phyloP scores from a whole-genome alignment of 2,113 vertebrate genomes.

The Synchiropus splendidus region DNA sequence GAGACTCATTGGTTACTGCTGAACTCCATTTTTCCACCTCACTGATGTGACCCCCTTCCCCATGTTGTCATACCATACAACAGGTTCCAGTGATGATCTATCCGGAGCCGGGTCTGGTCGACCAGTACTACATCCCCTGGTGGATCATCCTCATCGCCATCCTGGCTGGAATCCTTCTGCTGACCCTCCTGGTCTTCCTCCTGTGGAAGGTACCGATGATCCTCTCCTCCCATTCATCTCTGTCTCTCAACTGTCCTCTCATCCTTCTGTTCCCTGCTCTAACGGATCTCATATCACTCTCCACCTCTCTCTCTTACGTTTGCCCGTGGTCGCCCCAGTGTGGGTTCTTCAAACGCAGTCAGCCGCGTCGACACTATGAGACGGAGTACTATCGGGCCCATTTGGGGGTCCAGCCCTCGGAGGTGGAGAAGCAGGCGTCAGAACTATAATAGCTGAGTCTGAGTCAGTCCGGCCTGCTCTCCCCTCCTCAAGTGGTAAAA shows the following conservation, averaged over 20 bases:
- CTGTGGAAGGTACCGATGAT: conserved; percentile 79
- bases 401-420: conserved; percentile 81
- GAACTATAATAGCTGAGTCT: conserved; percentile 62
- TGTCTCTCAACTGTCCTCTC: not conserved
- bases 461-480: conserved; percentile 50
- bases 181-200: conserved; percentile 75
- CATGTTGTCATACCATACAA: too few species aligned
- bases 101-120: conserved; percentile 69
- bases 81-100: conserved; percentile 82
- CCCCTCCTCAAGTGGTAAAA: conserved; percentile 58
- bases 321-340: conserved; percentile 74
- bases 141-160: conserved; percentile 85
- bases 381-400: conserved; percentile 80
- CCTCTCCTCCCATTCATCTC: not conserved
- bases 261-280: conserved; percentile 16
- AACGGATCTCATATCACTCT: conserved; percentile 13
- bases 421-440: conserved; percentile 71
- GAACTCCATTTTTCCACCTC: too few species aligned
- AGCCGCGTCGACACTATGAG: conserved; percentile 66
- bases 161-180: conserved; percentile 75
- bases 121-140: conserved; percentile 76
- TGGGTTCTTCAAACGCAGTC: conserved; percentile 81
- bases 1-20: too few species aligned
- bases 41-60: too few species aligned
- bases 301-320: not conserved